Conservation (phyloP, 2,888 invertebrate species). For the Acrobeloides nanus region DNA sequence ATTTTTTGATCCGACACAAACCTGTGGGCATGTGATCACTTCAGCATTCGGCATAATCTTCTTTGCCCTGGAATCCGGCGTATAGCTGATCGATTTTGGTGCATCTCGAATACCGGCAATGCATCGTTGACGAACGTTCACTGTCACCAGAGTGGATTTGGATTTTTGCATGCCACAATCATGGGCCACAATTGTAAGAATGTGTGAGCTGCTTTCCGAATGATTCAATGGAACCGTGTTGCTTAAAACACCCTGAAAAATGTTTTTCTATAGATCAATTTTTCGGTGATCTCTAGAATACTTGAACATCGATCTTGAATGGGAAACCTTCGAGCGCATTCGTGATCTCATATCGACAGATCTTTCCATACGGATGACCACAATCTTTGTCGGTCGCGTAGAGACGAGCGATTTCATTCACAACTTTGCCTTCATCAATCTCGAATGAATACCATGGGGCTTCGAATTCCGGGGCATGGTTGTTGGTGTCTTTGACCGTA, state of each 20-base stretch:
- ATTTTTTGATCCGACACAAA: constrained; percentile 40
- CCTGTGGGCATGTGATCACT: constrained; percentile 53
- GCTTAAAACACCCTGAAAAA: constrained; percentile 67
- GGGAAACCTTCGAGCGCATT: constrained; percentile 56
- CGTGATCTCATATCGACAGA: constrained; percentile 92
- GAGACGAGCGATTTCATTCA: constrained; percentile 80
- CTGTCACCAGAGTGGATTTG: constrained; percentile 86
- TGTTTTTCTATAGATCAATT: too few relatives aligned
- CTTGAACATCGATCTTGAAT: constrained; percentile 48
- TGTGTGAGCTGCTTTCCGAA: constrained; percentile 86
- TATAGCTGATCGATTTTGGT: constrained; percentile 45
- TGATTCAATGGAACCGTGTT: constrained; percentile 88
- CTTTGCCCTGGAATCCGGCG: constrained; percentile 72
- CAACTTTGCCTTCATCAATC: constrained; percentile 74
- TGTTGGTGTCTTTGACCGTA: constrained; percentile 89
- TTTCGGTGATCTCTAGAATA: too few relatives aligned
- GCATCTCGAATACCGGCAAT: constrained; percentile 25
- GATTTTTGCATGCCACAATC: constrained; percentile 84
- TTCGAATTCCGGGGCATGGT: constrained; percentile 82
- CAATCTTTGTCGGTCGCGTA: constrained; percentile 88
- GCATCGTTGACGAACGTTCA: constrained; percentile 69
- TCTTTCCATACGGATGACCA: constrained; percentile 55
- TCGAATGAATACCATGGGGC: constrained; percentile 81
- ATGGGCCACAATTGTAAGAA: constrained; percentile 87
- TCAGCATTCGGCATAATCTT: constrained; percentile 66